A percentile compares a stretch with the other conserved stretches of the same genome.
These are phyloP conservation scores for Mormoops blainvillei DNA, from an alignment of 2,113 vertebrate genomes.

Conservation along the genomic window DNA sequence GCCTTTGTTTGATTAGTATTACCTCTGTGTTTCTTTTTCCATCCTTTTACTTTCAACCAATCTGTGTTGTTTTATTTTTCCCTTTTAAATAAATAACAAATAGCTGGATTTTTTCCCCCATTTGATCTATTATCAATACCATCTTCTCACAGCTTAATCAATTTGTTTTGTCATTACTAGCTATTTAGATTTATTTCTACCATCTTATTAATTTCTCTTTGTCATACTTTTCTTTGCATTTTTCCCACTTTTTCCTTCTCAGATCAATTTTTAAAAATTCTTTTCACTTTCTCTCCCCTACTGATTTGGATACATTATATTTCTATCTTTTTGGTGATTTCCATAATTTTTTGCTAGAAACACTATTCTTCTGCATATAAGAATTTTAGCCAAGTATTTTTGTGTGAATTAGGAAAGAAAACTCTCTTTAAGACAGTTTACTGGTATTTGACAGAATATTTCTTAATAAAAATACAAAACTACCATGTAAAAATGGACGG, in stretches of 20 bases:
- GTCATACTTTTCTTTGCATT: background rate
- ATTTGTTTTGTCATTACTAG: background rate
- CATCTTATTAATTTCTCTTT: slow-evolving; percentile 4
- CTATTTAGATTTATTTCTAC: background rate
- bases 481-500: background rate
- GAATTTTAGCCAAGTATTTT: background rate
- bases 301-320: background rate
- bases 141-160: background rate
- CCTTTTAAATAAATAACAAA: background rate
- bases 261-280: background rate
- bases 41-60: background rate
- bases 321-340: background rate
- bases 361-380: background rate
- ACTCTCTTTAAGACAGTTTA: background rate
- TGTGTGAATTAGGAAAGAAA: background rate
- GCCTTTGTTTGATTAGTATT: background rate
- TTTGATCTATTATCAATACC: background rate
- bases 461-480: background rate
- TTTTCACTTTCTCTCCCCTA: background rate
- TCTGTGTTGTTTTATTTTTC: background rate
- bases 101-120: background rate
- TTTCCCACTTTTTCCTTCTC: background rate
- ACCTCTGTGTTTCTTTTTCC: background rate
- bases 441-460: background rate
- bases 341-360: background rate